A percentile compares a stretch with the other conserved stretches of the same genome.
Conservation (phyloP, 2,888 invertebrate species). For the Cosmia pyralina region DNA sequence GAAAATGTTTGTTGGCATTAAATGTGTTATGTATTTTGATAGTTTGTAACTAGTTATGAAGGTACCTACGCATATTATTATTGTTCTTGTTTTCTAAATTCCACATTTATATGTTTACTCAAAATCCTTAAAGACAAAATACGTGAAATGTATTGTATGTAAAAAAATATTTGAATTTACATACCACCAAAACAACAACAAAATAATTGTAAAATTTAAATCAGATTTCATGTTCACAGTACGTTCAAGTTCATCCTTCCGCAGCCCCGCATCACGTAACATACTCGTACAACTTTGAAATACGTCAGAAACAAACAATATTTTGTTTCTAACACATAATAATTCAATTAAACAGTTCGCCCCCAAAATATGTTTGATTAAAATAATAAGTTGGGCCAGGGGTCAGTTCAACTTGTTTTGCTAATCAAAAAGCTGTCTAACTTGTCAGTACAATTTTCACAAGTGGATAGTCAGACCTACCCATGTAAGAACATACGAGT, state of each 20-base stretch:
- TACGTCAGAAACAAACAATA: slow-evolving; percentile 56
- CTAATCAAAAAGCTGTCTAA: slow-evolving; percentile 52
- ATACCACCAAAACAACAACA: neutral
- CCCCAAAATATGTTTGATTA: slow-evolving; percentile 55
- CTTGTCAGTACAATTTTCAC: slow-evolving; percentile 28
- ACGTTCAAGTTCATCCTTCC: slow-evolving; percentile 14
- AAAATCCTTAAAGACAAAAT: too few species aligned
- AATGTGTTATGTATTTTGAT: too few species aligned
- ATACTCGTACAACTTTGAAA: slow-evolving; percentile 37
- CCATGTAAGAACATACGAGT: too few species aligned
- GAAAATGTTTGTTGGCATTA: too few species aligned
- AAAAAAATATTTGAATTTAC: neutral
- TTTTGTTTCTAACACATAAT: slow-evolving; percentile 54
- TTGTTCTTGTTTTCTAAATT: too few species aligned
- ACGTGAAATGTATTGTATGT: too few species aligned
- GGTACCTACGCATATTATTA: too few species aligned
- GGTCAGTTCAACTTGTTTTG: slow-evolving; percentile 34
- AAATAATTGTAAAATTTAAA: slow-evolving; percentile 29
- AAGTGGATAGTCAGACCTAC: neutral
- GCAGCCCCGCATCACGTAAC: slow-evolving; percentile 20
- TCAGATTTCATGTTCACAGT: neutral
- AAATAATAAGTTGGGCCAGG: slow-evolving; percentile 41
- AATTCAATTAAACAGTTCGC: slow-evolving; percentile 52
- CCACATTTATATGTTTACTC: too few species aligned
- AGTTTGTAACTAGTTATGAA: too few species aligned